Evolutionary conservation across 2,797 vertebrate species (phyloP), one percentile per base, ranked within the genome.

Genomic region (Apogon hyalosoma): DNA sequence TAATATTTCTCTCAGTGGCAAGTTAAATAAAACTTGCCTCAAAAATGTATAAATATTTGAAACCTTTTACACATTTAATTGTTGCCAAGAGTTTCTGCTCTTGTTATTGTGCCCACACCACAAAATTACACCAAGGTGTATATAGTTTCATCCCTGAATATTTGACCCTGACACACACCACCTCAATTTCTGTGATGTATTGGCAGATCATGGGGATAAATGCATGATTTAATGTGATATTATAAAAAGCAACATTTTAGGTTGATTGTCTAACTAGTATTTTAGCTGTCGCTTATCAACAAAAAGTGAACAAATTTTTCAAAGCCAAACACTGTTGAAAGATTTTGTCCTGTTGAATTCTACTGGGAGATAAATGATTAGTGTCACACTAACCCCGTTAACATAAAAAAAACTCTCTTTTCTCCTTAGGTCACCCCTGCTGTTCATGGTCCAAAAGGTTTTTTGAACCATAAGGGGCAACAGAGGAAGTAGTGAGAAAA

Each of bases 391-490:
- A 78, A 75, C 80, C 80, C 79, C 78, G 69, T 88, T 85, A 86
- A 75, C 72, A 79, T 79, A 83, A 87, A 83, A 84, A 76, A 83
- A 84, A 76, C 15, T 21, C 63, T 75, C 59, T 50, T 51, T 67
- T 40, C 14, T 61, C 39, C 7, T 9, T 61, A 73, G 85, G 82
- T 88, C 79, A 77, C 33, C 15, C 11, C 42, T 1, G 18, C 18
- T 86, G 80, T 87, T 89, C 90, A 68, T 84, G 63, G 49, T 56
- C 60, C 49, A 21, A 15, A 73, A 83, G 75, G 73, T 50, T 78
- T 79, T 79, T 53, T 90, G 86, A 88, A 85, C 82, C 86, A 63
- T 77, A 69, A 79, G 40, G 42, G 64, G 66, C 68, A 36, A 62
- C 18, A 33, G 56, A 11, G 65, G 60, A 56, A 72, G 63, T 24